A percentile compares a stretch with the other conserved stretches of the same genome.
phyloP scores from a whole-genome alignment of 2,888 invertebrate genomes.

The Polietes domitor region DNA sequence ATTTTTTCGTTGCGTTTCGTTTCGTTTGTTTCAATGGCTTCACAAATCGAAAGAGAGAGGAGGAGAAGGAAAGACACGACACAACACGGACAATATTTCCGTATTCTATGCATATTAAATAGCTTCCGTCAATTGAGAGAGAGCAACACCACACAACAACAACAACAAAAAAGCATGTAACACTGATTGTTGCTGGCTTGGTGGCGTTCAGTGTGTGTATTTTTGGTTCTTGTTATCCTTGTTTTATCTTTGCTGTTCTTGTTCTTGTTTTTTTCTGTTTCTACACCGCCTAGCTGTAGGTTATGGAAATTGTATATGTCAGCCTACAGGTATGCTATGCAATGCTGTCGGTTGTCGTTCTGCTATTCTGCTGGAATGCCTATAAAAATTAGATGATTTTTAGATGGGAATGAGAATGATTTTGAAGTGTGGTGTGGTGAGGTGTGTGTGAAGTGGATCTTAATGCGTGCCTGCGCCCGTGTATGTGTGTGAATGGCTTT shows the following conservation, averaged over 20 bases:
- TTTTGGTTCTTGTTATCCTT: slow-evolving; percentile 4
- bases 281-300: background rate
- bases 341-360: slow-evolving; percentile 13
- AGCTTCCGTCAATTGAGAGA: slow-evolving; percentile 28
- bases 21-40: background rate
- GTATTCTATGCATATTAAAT: slow-evolving; percentile 40
- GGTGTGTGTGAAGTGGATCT: background rate
- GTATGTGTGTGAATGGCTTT: slow-evolving; percentile 22
- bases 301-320: slow-evolving; percentile 41
- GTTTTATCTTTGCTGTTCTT: background rate
- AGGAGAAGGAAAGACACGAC: background rate
- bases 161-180: background rate
- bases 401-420: background rate
- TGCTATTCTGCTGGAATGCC: slow-evolving; percentile 29
- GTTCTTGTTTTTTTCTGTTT: background rate
- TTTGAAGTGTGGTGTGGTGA: background rate
- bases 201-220: background rate
- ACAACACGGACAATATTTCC: background rate
- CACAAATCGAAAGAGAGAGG: background rate
- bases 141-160: background rate
- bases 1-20: background rate
- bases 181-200: background rate
- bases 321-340: slow-evolving; percentile 48
- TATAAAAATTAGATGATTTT: slow-evolving; percentile 54
- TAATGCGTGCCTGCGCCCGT: slow-evolving; percentile 4